Base-by-base conservation (phyloP, 2,888 invertebrate species). In the Phengaris alcon region DNA sequence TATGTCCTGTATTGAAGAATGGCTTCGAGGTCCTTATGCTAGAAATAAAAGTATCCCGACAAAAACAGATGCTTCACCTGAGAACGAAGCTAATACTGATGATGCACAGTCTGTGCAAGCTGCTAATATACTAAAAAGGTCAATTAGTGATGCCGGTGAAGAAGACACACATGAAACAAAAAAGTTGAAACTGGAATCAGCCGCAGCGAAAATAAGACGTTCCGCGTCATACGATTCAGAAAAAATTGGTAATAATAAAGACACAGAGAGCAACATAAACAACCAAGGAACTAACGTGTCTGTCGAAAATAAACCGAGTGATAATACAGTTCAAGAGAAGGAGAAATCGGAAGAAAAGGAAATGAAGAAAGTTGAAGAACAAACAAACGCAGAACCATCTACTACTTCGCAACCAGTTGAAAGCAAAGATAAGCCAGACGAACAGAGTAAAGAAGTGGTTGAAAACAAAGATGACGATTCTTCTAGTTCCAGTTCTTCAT, bases 1-100 rank as follows among this genome's bases (percentile, higher is more conserved):
- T 84, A 93, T 88, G 80, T 93, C 91, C 79, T 95, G 93, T 84
- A 94, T 95, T 81, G 93, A 90, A 81, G 87, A 88, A 82, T 93
- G 93, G 91, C 87, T 87, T 74, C 87, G 87, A 35, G 90, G 93
- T 0, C 93, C 93, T 0, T 94, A 89, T 80, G 82, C 84, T 5
- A 93, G 86, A 79, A 93, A 89, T 35, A 72, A 72, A 52, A 35
- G 35, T 54, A 6, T 54, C 35, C 10, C 52, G 78, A 72, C 81
- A 22, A 89, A 87, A 78, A 93, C 89, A 80, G 88, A 89, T 76
- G 81, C 79, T 15, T 78, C 76, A 4, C 76, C 77, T 57, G 88
- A 88, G 75, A 79, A 78, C 2, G 88, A 90, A 78, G 79, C 75
- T 3, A 87, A 88, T 77, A 68, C 77, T 72, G 79, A 86, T 12